Evolutionary conservation across 2,888 invertebrate species (phyloP).

Genomic region (Alsophila aescularia): DNA sequence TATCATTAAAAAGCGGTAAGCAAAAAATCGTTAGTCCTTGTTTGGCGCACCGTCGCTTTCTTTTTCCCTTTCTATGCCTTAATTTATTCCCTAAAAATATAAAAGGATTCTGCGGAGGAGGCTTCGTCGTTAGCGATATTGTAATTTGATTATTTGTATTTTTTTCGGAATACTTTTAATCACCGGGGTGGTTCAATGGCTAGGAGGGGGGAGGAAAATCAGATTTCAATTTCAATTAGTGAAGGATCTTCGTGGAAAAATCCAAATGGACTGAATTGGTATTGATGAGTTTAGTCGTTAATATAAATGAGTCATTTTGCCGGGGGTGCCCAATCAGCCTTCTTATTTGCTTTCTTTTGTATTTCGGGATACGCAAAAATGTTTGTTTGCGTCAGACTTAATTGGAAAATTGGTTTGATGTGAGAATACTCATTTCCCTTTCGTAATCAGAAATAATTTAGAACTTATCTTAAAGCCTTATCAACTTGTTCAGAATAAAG

Average conservation of each 20-base stretch:
- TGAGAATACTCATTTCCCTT: not conserved
- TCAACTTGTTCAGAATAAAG: no score
- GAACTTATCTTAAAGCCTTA: no score
- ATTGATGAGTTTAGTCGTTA: conserved; percentile 80
- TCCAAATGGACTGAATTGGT: conserved; percentile 74
- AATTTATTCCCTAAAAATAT: conserved; percentile 83
- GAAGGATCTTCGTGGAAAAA: conserved; percentile 77
- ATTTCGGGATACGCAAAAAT: conserved; percentile 17
- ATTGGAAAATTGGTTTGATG: conserved; percentile 17
- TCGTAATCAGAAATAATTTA: no score
- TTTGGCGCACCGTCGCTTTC: conserved; percentile 65
- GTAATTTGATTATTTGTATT: conserved; percentile 86
- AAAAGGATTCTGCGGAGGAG: conserved; percentile 81
- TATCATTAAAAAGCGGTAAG: conserved; percentile 47
- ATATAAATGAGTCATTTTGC: conserved; percentile 76
- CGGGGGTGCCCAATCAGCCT: conserved; percentile 63
- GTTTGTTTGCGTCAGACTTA: conserved; percentile 20
- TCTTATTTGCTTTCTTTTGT: conserved; percentile 36
- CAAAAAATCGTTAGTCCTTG: conserved; percentile 71
- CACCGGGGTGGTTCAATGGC: conserved; percentile 66
- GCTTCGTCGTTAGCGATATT: conserved; percentile 83
- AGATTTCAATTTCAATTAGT: conserved; percentile 84
- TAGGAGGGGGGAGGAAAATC: conserved; percentile 72
- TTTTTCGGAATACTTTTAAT: conserved; percentile 83
- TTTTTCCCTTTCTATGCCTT: conserved; percentile 68